Percentiles rank a stretch among this genome's conserved stretches.
phyloP scores from a whole-genome alignment of 2,797 vertebrate species.

The Coregonus ussuriensis region DNA sequence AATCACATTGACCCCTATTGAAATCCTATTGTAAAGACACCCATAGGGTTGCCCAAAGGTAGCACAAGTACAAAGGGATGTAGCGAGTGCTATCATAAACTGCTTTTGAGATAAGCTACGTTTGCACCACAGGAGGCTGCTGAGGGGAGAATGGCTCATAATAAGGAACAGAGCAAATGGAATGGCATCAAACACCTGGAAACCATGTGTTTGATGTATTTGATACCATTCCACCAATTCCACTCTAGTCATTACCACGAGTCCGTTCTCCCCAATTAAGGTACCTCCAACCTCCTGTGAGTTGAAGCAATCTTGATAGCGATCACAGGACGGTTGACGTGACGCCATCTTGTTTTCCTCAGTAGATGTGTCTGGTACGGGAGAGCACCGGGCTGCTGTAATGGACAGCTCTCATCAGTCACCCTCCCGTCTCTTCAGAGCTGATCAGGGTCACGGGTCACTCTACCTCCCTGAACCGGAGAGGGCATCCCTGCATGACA shows the following conservation, averaged over 20 bases:
- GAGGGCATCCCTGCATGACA: constrained; percentile 94
- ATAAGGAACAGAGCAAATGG: too few species aligned
- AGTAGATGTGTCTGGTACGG: constrained; percentile 77
- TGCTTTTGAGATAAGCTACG: too few species aligned
- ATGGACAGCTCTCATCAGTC: constrained; percentile 76
- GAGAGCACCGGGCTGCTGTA: constrained; percentile 77
- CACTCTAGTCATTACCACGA: too few species aligned
- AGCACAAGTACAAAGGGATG: background rate
- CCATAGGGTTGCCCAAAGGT: background rate
- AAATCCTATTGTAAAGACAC: background rate
- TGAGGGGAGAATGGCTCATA: too few species aligned
- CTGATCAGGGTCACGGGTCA: constrained; percentile 76
- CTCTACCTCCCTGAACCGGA: constrained; percentile 85
- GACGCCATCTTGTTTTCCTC: background rate
- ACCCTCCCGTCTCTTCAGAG: constrained; percentile 82
- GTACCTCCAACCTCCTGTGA: too few species aligned
- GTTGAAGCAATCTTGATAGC: too few species aligned
- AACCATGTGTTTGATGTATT: too few species aligned
- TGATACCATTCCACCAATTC: too few species aligned
- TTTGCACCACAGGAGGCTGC: too few species aligned
- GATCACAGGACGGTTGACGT: background rate
- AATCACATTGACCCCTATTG: background rate
- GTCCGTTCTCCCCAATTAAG: too few species aligned
- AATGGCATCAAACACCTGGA: too few species aligned
- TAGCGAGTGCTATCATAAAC: too few species aligned